These are phyloP conservation scores for Cynopterus brachyotis DNA, from an alignment of 2,113 vertebrate species.

Conservation along the genomic window DNA sequence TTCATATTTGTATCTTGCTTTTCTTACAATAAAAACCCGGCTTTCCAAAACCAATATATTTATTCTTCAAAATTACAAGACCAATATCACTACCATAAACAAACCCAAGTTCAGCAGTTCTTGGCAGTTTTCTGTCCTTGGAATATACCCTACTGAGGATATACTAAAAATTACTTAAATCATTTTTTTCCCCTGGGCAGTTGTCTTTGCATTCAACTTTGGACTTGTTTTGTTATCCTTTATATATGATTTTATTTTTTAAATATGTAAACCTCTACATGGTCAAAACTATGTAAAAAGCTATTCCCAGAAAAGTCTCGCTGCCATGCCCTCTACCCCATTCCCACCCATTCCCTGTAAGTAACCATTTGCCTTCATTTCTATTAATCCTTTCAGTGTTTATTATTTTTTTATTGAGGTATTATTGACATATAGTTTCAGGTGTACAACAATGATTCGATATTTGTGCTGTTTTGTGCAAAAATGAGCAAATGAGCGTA, in stretches of 20 bases:
- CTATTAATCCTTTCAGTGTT: neutral
- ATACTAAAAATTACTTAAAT: neutral
- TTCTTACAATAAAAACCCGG: neutral
- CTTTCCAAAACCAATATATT: neutral
- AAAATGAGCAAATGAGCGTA: neutral
- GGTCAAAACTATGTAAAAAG: neutral
- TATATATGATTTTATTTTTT: neutral
- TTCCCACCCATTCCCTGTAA: neutral
- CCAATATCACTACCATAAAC: neutral
- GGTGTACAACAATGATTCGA: neutral
- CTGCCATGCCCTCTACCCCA: neutral
- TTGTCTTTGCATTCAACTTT: slow-evolving; percentile 3
- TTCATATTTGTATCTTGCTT: neutral
- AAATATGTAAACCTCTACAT: neutral
- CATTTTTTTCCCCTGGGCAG: neutral
- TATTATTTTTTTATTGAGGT: neutral
- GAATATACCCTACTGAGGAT: neutral
- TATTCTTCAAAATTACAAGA: neutral
- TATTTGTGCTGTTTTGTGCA: slow-evolving; percentile 2
- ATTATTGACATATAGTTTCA: neutral
- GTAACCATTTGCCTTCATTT: neutral
- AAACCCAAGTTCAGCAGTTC: neutral
- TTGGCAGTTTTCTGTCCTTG: neutral
- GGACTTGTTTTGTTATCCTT: neutral
- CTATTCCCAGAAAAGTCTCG: neutral